Evolutionary conservation across 2,113 vertebrate genomes (phyloP).

Genomic region (Athene noctua): DNA sequence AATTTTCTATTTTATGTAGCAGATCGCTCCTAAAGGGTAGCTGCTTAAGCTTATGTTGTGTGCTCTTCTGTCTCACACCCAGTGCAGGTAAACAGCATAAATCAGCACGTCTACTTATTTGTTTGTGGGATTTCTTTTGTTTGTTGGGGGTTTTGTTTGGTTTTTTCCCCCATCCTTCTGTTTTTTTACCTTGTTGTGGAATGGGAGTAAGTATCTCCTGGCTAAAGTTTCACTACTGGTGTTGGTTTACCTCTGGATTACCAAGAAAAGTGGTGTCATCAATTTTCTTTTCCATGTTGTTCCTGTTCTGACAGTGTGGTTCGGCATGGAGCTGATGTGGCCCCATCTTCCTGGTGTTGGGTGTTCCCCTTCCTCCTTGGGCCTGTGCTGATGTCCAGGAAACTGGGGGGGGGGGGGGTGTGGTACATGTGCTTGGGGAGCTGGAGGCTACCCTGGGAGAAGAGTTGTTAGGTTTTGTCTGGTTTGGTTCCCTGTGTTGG

Average conservation of each 20-base stretch:
- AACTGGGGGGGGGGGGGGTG: background rate
- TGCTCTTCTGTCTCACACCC: background rate
- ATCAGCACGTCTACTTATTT: background rate
- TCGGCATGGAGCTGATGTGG: background rate
- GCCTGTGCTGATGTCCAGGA: background rate
- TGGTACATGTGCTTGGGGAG: rapidly evolving
- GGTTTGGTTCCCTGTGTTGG: background rate
- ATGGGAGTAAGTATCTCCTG: background rate
- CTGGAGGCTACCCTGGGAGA: background rate
- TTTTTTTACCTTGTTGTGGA: background rate
- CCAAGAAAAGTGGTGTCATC: background rate
- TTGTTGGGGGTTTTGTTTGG: background rate
- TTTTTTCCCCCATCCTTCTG: background rate
- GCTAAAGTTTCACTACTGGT: background rate
- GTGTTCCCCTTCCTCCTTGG: background rate
- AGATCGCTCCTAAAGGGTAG: background rate
- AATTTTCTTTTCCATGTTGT: background rate
- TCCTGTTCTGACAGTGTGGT: background rate
- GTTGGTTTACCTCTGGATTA: background rate
- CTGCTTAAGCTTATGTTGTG: background rate
- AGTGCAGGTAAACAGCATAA: background rate
- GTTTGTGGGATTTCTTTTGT: background rate
- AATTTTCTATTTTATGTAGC: background rate
- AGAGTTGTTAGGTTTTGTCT: background rate
- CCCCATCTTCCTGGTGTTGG: rapidly evolving